Base-by-base conservation (phyloP, 2,888 invertebrate species). In the Saturnia pavonia region DNA sequence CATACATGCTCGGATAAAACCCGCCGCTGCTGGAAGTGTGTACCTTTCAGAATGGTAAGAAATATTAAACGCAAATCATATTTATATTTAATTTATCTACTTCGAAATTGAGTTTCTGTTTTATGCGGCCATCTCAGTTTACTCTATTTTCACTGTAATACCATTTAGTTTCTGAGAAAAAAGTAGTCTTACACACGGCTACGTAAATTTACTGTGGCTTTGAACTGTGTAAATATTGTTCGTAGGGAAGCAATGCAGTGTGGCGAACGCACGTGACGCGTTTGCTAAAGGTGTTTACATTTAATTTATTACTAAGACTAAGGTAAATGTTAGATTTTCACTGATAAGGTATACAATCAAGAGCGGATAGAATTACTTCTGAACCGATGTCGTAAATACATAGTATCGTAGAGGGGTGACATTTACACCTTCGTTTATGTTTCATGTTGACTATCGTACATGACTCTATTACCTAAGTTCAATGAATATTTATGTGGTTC, bases 291-390 rank as follows among this genome's bases (percentile, higher is more conserved):
- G 40, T 40, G 40, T 65, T 65, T 65, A 65, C 65, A 65, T 65
- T 65, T 65, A 40, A 65, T 65, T 65, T 65, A 34, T 40, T 65
- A 65, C 65, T 65, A 34, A 65, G 65, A 40, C 40, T 65, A 65
- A 19, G 40, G 65, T 65, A 65, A 65, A 65, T 65, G 40, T 40
- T 40, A n/a, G 19, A 40, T 65, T 65, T 40, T 22, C 65, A 16
- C 40, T 40, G 40, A 65, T 65, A 65, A 27, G 57, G 27, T 60
- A 60, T 27, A 14, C 27, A 60, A 60, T 60, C 57, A 60, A 60
- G 57, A 60, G 27, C 27, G 25, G 57, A 27, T 60, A 60, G 27
- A 27, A 27, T 60, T 27, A 60, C 57, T 27, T 11, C n/a, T 43
- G 43, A 43, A 14, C 14, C 1, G 54, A 54, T 11, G 54, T 54